Conservation (phyloP, 2,113 vertebrate genomes). For the Actenoides hombroni region DNA sequence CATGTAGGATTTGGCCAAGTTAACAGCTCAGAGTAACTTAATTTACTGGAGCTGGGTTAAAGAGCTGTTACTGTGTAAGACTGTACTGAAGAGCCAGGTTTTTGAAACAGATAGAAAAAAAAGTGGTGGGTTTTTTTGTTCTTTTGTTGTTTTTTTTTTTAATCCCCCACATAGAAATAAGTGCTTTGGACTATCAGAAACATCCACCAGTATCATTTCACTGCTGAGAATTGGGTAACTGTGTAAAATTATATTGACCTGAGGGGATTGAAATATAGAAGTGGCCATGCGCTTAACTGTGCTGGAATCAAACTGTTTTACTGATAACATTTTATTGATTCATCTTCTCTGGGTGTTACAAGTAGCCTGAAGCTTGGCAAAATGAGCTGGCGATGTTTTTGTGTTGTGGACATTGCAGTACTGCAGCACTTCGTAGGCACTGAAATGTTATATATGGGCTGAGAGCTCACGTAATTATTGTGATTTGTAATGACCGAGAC, state of each 20-base stretch:
- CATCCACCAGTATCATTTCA: conserved; percentile 17
- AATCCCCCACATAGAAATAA: conserved; percentile 13
- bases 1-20: background rate
- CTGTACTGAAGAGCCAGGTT: background rate
- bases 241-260: conserved; percentile 63
- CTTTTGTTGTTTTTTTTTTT: background rate
- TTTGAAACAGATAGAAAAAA: background rate
- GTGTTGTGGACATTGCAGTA: conserved; percentile 1
- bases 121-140: background rate
- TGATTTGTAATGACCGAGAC: conserved; percentile 36
- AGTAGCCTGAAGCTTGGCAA: conserved; percentile 44
- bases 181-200: conserved; percentile 36
- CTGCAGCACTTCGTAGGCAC: background rate
- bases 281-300: conserved; percentile 51
- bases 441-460: conserved; percentile 25
- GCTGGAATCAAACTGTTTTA: conserved; percentile 66
- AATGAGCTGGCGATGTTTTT: conserved; percentile 24
- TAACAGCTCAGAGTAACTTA: background rate
- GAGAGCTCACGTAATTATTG: conserved; percentile 21
- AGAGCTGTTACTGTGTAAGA: background rate
- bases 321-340: conserved; percentile 69
- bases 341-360: conserved; percentile 46
- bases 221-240: conserved; percentile 46
- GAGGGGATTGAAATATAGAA: conserved; percentile 57
- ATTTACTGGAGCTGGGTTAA: background rate